A percentile compares a stretch with the other conserved stretches of the same genome.
Conservation (phyloP, 2,113 vertebrate species). For the Perccottus glenii region DNA sequence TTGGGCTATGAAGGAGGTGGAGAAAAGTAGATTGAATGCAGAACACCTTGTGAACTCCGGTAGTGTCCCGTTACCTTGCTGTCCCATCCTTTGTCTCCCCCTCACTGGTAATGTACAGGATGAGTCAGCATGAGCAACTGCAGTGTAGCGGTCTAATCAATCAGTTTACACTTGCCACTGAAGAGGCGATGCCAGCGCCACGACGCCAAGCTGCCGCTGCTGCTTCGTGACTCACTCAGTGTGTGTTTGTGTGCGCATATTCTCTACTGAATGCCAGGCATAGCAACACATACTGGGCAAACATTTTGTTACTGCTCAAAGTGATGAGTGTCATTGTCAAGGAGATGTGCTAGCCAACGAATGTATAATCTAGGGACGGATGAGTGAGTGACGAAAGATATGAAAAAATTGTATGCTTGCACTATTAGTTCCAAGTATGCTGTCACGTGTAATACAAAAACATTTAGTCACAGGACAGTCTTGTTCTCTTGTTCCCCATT, state of each 20-base stretch:
- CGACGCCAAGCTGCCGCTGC: constrained; percentile 22
- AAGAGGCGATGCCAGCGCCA: constrained; percentile 35
- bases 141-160: constrained; percentile 50
- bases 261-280: constrained; percentile 5
- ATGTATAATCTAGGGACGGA: constrained; percentile 33
- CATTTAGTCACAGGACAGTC: too few relatives aligned
- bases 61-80: constrained; percentile 20
- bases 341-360: constrained; percentile 15
- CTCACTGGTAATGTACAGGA: constrained; percentile 50
- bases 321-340: constrained; percentile 44
- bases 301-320: constrained; percentile 32
- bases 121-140: constrained; percentile 76
- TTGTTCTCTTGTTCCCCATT: too few relatives aligned
- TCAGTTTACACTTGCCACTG: constrained; percentile 56
- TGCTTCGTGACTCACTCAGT: constrained; percentile 27
- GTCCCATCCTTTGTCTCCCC: constrained; percentile 27
- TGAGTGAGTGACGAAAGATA: constrained; percentile 9
- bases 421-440: not conserved
- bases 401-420: not conserved
- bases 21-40: constrained; percentile 9
- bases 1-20: constrained; percentile 34
- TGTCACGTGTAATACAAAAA: not conserved
- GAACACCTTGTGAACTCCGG: constrained; percentile 16
- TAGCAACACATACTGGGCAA: constrained; percentile 11
- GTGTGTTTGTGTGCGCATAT: constrained; percentile 6